These are phyloP conservation scores for Cinclus cinclus DNA, from an alignment of 2,113 vertebrate species.

Conservation along the genomic window DNA sequence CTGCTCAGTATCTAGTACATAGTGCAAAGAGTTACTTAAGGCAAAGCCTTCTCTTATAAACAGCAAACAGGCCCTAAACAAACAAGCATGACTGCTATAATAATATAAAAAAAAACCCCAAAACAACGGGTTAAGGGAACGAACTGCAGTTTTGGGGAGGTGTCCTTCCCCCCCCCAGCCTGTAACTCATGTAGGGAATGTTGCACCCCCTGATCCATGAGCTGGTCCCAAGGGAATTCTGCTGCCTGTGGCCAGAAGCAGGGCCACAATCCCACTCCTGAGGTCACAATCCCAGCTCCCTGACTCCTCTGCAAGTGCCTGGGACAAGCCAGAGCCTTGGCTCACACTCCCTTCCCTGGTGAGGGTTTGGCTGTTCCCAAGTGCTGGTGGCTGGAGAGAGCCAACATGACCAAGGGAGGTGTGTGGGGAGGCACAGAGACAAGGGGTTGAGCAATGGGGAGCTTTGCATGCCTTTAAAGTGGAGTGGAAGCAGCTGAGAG, in stretches of 20 bases:
- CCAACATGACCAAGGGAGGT: rapidly evolving
- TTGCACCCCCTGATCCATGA: neutral
- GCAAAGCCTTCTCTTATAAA: constrained; percentile 51
- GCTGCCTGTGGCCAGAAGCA: neutral
- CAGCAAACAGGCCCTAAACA: constrained; percentile 31
- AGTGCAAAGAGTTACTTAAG: constrained; percentile 65
- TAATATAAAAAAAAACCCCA: neutral
- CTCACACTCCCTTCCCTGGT: rapidly evolving
- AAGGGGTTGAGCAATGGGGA: neutral
- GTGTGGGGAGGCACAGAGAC: neutral
- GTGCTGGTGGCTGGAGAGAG: neutral
- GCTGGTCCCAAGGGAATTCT: neutral
- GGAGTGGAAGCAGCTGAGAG: neutral
- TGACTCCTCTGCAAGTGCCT: neutral
- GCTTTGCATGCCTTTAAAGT: neutral
- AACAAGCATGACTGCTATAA: neutral
- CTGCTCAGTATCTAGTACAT: neutral
- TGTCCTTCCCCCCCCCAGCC: neutral
- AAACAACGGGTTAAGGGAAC: neutral
- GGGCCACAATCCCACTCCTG: neutral
- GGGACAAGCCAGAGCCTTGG: neutral
- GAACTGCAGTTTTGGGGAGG: neutral
- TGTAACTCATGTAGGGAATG: neutral
- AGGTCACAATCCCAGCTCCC: neutral
- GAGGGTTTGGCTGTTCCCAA: neutral